Conservation (phyloP, 2,113 vertebrate species). For the Ailurus styani region DNA sequence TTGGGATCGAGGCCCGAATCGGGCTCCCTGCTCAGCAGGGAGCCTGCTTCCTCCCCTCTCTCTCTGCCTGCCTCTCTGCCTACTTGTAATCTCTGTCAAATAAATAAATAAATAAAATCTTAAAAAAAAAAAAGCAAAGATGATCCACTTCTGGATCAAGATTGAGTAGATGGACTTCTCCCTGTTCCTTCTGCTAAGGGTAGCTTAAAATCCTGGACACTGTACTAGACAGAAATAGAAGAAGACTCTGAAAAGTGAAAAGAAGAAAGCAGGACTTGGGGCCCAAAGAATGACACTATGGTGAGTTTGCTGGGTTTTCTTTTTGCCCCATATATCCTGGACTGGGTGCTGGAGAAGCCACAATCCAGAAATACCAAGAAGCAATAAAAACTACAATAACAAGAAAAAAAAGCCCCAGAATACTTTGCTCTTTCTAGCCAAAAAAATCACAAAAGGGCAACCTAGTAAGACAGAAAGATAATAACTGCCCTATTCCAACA, state of each 20-base stretch:
- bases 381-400: background rate
- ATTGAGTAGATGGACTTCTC: background rate
- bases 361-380: background rate
- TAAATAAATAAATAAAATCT: too few species aligned
- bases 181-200: background rate
- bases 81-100: too few species aligned
- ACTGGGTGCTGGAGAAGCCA: background rate
- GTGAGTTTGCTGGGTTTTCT: background rate
- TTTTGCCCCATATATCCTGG: background rate
- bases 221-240: background rate
- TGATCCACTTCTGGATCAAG: background rate
- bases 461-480: background rate
- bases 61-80: too few species aligned
- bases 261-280: background rate
- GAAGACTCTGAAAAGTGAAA: background rate
- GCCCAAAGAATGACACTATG: background rate
- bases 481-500: background rate
- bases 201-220: background rate
- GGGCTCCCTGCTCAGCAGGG: too few species aligned
- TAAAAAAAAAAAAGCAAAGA: background rate
- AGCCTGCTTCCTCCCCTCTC: too few species aligned
- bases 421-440: background rate
- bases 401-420: background rate
- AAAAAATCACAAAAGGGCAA: background rate
- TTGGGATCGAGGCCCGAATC: too few species aligned